A percentile compares a stretch with the other conserved stretches of the same genome.
These are phyloP conservation scores for Abscondita cerata DNA, from an alignment of 2,888 invertebrate genomes.

Conservation along the genomic window DNA sequence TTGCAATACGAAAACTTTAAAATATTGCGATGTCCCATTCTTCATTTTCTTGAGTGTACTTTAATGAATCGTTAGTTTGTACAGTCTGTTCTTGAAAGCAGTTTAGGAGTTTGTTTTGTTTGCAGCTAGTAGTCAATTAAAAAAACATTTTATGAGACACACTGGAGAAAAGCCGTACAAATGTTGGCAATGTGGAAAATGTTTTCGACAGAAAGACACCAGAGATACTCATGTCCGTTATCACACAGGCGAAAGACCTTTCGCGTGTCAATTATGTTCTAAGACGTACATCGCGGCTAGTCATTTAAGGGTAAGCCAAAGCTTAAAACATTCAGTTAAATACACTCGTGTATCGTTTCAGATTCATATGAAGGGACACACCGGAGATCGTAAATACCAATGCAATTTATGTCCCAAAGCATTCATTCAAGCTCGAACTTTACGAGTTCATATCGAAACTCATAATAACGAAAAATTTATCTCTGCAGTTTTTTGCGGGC, in stretches of 20 bases:
- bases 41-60: too few relatives aligned
- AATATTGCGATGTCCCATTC: too few relatives aligned
- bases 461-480: constrained; percentile 53
- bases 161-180: constrained; percentile 56
- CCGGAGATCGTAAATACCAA: constrained; percentile 48
- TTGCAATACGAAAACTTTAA: too few relatives aligned
- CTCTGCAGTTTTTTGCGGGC: constrained; percentile 29
- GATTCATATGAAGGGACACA: constrained; percentile 53
- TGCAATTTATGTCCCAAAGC: constrained; percentile 53
- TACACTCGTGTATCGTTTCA: constrained; percentile 43
- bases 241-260: constrained; percentile 56
- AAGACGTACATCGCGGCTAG: constrained; percentile 56
- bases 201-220: constrained; percentile 56
- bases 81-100: too few relatives aligned
- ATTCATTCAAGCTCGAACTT: constrained; percentile 50
- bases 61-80: too few relatives aligned
- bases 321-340: too few relatives aligned
- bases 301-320: constrained; percentile 54
- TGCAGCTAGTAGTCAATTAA: constrained; percentile 55
- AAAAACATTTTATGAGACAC: constrained; percentile 55
- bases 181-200: constrained; percentile 57
- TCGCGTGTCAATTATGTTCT: constrained; percentile 53
- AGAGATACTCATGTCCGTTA: constrained; percentile 56
- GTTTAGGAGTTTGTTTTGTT: too few relatives aligned
- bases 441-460: constrained; percentile 50